A percentile compares a stretch with the other conserved stretches of the same genome.
Conservation (phyloP, 30 jellyfish, hydroid and myxozoan genomes). For the Aurelia sp. region DNA sequence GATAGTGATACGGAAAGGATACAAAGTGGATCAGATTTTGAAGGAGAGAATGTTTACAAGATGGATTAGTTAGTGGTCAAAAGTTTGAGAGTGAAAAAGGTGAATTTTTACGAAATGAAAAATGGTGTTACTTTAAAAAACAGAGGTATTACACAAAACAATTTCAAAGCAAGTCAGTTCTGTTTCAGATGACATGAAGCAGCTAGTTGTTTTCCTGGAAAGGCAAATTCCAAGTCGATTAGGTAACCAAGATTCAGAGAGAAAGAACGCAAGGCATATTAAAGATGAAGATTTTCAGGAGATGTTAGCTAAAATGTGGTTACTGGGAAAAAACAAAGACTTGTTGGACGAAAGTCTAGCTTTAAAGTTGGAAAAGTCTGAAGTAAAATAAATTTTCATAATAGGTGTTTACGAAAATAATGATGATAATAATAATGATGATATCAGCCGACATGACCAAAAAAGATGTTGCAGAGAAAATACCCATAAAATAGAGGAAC, state of each 20-base stretch:
- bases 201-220: neutral
- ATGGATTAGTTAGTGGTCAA: no score
- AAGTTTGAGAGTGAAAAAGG: no score
- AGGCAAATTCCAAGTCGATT: neutral
- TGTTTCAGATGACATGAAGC: slow-evolving; percentile 3
- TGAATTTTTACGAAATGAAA: no score
- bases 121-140: no score
- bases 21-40: neutral
- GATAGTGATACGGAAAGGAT: slow-evolving; percentile 8
- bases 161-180: neutral
- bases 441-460: slow-evolving; percentile 11
- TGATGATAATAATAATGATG: neutral
- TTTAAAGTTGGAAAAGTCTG: slow-evolving; percentile 22
- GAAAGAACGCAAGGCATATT: slow-evolving; percentile 8
- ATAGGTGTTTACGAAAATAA: neutral
- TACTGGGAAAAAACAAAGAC: slow-evolving; percentile 17
- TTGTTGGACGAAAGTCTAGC: slow-evolving; percentile 9
- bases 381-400: neutral
- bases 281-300: slow-evolving; percentile 7
- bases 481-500: slow-evolving; percentile 5
- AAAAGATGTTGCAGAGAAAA: slow-evolving; percentile 5
- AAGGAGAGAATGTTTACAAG: no score
- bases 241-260: slow-evolving; percentile 23
- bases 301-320: slow-evolving; percentile 18
- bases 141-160: no score